Conservation (phyloP, 2,888 invertebrate genomes). For the Cephalotes varians region DNA sequence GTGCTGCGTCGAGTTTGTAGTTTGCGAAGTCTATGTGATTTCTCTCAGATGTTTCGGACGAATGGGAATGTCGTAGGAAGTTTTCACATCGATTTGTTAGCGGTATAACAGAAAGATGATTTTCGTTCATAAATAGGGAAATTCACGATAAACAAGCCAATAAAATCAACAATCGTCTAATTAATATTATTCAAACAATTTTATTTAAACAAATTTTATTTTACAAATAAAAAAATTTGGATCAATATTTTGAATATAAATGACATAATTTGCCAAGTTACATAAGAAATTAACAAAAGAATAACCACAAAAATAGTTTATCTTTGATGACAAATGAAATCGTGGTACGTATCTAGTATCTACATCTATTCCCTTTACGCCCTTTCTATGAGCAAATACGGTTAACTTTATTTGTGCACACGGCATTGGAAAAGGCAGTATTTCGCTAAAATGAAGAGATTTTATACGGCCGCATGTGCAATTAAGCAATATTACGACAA, state of each 20-base stretch:
- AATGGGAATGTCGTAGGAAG: slow-evolving; percentile 38
- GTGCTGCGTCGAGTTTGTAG: slow-evolving; percentile 36
- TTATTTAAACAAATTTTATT: neutral
- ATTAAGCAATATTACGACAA: slow-evolving; percentile 24
- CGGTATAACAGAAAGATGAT: neutral
- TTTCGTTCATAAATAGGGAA: neutral
- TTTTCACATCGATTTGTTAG: slow-evolving; percentile 38
- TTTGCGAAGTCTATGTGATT: slow-evolving; percentile 35
- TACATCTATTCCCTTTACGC: neutral
- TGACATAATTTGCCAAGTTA: neutral
- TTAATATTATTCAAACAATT: neutral
- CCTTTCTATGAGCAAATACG: slow-evolving; percentile 7
- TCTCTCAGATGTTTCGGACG: slow-evolving; percentile 15
- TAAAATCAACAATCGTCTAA: neutral
- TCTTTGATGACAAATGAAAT: slow-evolving; percentile 5
- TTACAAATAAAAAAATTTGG: neutral
- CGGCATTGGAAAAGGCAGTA: neutral
- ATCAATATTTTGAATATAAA: neutral
- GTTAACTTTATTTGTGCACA: slow-evolving; percentile 9
- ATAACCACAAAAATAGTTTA: neutral
- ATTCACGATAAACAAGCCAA: neutral
- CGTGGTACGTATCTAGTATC: neutral
- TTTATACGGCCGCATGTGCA: neutral
- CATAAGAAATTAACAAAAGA: neutral
- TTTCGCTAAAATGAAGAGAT: neutral